Conservation (phyloP, 2,888 invertebrate species). For the Escarpia spicata region DNA sequence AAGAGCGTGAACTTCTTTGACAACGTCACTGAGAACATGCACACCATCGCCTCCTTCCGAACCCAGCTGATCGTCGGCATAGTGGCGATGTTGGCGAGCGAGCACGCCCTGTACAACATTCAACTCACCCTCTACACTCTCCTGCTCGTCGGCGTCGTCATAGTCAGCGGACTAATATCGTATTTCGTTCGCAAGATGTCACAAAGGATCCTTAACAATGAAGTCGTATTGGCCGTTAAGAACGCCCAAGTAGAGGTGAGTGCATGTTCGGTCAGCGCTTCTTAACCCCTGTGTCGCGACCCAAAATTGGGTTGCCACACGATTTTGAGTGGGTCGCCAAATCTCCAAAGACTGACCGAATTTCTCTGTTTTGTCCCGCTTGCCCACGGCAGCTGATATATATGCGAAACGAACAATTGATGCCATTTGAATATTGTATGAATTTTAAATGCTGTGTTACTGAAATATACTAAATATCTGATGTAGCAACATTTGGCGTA, state of each 20-base stretch:
- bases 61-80: neutral
- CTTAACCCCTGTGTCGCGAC: too few species aligned
- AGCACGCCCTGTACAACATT: neutral
- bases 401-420: too few species aligned
- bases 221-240: neutral
- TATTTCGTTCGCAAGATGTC: neutral
- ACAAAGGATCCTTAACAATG: neutral
- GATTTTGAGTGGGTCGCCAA: too few species aligned
- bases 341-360: too few species aligned
- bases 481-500: too few species aligned
- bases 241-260: neutral
- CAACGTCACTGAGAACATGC: neutral
- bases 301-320: too few species aligned
- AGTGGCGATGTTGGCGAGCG: neutral
- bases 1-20: neutral
- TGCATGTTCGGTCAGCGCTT: neutral
- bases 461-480: too few species aligned
- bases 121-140: neutral
- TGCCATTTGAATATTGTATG: too few species aligned
- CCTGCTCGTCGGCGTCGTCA: neutral
- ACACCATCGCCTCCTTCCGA: neutral
- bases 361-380: too few species aligned
- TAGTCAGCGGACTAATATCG: neutral
- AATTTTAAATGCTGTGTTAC: too few species aligned
- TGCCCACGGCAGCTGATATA: too few species aligned